Conservation (phyloP, 2,113 vertebrate genomes). For the Anseranas semipalmata region DNA sequence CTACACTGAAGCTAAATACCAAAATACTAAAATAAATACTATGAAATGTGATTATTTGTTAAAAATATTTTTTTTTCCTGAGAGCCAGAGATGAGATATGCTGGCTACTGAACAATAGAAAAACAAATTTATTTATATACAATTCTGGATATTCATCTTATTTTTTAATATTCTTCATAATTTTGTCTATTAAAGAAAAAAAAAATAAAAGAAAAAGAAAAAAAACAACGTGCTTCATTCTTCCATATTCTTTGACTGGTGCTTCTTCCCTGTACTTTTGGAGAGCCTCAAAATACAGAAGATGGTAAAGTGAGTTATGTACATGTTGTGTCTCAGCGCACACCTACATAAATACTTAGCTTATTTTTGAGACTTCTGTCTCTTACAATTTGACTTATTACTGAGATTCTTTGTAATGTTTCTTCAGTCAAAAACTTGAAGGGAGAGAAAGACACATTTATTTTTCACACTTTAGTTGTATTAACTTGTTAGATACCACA, state of each 20-base stretch:
- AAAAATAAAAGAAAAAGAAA: too few species aligned
- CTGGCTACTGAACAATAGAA: background rate
- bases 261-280: background rate
- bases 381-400: background rate
- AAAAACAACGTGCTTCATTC: background rate
- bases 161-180: background rate
- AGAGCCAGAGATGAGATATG: background rate
- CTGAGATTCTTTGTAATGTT: background rate
- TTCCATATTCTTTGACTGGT: background rate
- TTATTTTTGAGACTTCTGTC: background rate
- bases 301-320: background rate
- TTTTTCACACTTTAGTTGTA: background rate
- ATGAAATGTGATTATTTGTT: background rate
- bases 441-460: background rate
- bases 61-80: background rate
- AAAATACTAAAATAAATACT: background rate
- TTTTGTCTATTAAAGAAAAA: background rate
- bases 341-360: background rate
- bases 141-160: background rate
- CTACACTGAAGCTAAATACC: background rate
- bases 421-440: background rate
- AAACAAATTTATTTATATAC: background rate
- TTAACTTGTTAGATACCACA: background rate
- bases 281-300: background rate
- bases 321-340: background rate